Evolutionary conservation across 2,797 vertebrate genomes (phyloP), one percentile per base, ranked within the genome.

Genomic region (Melanotaenia pygmaea): DNA sequence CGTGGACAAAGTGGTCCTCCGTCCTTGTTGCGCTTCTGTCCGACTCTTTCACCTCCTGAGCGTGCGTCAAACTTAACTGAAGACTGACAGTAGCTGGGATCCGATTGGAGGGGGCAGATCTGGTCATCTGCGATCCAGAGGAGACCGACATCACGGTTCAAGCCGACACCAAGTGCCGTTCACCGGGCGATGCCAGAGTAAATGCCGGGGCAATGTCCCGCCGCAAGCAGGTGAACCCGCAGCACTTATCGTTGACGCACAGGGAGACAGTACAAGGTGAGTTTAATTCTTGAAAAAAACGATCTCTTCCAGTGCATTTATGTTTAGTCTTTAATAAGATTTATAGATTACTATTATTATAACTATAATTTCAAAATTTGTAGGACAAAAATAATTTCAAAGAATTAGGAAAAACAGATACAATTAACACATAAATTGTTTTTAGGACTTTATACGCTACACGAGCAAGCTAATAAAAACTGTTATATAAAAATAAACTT

Each of bases 131-230:
- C 80, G 92, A 89, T 83, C 88, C 81, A 92, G 88, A 88, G 88
- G 80, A 82, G 75, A 92, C 86, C 90, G 93, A 91, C 93, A 92
- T 87, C 94, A 94, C 94, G 94, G 95, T 95, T 88, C 95, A 87
- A 94, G 89, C 94, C 92, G 94, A 90, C 89, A 91, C 92, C 91
- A 91, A 94, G 95, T 95, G 94, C 95, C 94, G 96, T 96, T 98
- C 95, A 96, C 95, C 96, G 95, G 96, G 97, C 96, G 95, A 98
- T 98, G 97, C 96, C 96, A 96, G 96, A 97, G 96, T 99, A 97
- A 96, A 98, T 98, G 97, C 96, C 95, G 96, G 96, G 97, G 96
- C 97, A 94, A 99, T 99, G 97, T 99, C 97, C 97, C 97, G 97
- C 95, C 97, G 97, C 95, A 99, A 99, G 96, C 97, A 98, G 96